Percentiles rank a stretch among this genome's conserved stretches.
Conservation (phyloP, 2,113 vertebrate species). For the Dissostichus mawsoni region DNA sequence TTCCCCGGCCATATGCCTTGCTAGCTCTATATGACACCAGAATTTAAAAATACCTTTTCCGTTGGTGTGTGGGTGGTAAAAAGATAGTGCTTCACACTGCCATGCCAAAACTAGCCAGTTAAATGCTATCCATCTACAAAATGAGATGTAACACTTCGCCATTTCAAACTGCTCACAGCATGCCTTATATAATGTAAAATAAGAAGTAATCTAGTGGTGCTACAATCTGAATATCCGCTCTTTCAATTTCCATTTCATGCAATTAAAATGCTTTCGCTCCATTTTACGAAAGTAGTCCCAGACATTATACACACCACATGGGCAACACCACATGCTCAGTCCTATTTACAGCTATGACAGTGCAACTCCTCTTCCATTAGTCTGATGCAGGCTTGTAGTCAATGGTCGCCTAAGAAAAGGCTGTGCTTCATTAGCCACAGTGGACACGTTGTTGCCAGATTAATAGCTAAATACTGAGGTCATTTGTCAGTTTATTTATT, state of each 20-base stretch:
- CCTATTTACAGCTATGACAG: constrained; percentile 62
- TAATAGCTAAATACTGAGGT: constrained; percentile 70
- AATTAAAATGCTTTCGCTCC: constrained; percentile 7
- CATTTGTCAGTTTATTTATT: constrained; percentile 72
- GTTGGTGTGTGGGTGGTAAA: constrained; percentile 48
- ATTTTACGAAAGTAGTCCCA: constrained; percentile 23
- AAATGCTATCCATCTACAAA: constrained; percentile 50
- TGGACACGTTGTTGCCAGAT: constrained; percentile 69
- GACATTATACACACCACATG: constrained; percentile 50
- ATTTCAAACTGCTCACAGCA: constrained; percentile 39
- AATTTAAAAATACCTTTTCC: constrained; percentile 69
- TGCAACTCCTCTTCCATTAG: constrained; percentile 68
- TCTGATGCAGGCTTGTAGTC: constrained; percentile 50
- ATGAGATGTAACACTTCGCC: constrained; percentile 29
- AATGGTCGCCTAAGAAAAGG: constrained; percentile 55
- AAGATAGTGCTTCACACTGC: constrained; percentile 21
- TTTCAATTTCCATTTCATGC: not conserved
- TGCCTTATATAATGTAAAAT: constrained; percentile 27
- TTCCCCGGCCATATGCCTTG: constrained; percentile 65
- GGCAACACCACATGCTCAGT: constrained; percentile 32
- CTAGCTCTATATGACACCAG: constrained; percentile 59
- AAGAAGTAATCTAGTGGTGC: not conserved
- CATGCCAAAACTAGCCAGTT: constrained; percentile 49
- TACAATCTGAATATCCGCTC: not conserved
- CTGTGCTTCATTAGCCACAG: constrained; percentile 70